Conservation (phyloP, 2,888 invertebrate species). For the Himalopsyche anomala region DNA sequence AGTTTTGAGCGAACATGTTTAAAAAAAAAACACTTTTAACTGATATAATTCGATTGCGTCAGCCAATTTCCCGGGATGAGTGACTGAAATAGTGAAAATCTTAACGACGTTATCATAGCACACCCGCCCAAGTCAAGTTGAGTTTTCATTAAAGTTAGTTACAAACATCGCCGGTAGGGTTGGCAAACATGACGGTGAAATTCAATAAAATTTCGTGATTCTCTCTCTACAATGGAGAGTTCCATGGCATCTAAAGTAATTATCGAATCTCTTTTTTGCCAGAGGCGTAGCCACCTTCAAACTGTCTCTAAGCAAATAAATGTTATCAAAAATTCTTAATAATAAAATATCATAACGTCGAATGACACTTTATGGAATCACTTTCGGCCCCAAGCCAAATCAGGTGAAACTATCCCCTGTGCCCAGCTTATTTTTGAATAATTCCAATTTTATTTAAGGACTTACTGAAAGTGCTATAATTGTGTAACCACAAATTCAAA, state of each 20-base stretch:
- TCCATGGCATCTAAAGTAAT: slow-evolving; percentile 54
- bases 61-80: not conserved
- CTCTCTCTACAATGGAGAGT: slow-evolving; percentile 46
- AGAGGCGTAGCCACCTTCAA: not conserved
- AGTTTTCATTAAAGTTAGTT: slow-evolving; percentile 65
- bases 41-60: no score
- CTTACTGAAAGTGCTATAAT: no score
- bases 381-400: no score
- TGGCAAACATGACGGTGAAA: slow-evolving; percentile 61
- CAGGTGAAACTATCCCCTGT: no score
- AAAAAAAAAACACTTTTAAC: no score
- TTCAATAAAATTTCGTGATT: slow-evolving; percentile 63
- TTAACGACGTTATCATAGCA: slow-evolving; percentile 21
- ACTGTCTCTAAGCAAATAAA: not conserved
- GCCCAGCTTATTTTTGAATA: no score
- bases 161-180: slow-evolving; percentile 60
- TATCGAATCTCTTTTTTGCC: slow-evolving; percentile 44
- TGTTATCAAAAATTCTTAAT: no score
- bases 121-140: slow-evolving; percentile 57
- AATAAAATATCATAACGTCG: no score
- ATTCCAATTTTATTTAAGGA: no score
- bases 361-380: no score
- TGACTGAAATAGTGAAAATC: slow-evolving; percentile 8
- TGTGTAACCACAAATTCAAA: no score
- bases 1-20: no score